Evolutionary conservation across 2,113 vertebrate species (phyloP).

Genomic region (Protomyctophum bolini): DNA sequence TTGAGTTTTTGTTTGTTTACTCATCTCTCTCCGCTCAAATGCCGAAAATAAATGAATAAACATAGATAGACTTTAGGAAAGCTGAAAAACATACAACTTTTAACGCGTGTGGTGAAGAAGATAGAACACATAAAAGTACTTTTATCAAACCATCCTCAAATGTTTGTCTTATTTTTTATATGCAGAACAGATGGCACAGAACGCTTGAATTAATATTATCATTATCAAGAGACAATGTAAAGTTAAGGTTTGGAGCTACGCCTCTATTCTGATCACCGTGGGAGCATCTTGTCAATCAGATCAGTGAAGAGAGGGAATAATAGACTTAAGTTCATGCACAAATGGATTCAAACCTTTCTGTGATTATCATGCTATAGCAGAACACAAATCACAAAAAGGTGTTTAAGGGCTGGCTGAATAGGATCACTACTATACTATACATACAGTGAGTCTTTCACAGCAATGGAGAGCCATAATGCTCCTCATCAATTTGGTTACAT

Average conservation of each 20-base stretch:
- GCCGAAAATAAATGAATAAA: constrained; percentile 29
- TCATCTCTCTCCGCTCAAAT: constrained; percentile 22
- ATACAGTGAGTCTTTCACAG: background rate
- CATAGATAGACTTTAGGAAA: constrained; percentile 32
- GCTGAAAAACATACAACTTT: constrained; percentile 32
- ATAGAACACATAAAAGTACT: constrained; percentile 17
- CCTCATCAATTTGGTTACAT: background rate
- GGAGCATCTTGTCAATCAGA: constrained; percentile 18
- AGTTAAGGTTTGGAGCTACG: background rate
- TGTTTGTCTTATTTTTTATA: background rate
- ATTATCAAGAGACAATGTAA: no score
- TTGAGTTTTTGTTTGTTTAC: constrained; percentile 25
- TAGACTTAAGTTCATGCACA: constrained; percentile 32
- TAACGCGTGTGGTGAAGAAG: constrained; percentile 39
- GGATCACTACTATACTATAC: background rate
- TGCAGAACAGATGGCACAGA: background rate
- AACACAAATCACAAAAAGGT: constrained; percentile 2
- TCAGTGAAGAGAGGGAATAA: constrained; percentile 13
- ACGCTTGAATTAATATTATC: background rate
- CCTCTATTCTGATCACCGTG: constrained; percentile 1
- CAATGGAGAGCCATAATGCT: background rate
- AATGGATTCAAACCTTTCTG: constrained; percentile 26
- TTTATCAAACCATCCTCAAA: background rate
- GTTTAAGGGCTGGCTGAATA: background rate
- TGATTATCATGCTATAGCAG: constrained; percentile 24